Evolutionary conservation across 2,113 vertebrate species (phyloP).

Genomic region (Zosterops pallidus): DNA sequence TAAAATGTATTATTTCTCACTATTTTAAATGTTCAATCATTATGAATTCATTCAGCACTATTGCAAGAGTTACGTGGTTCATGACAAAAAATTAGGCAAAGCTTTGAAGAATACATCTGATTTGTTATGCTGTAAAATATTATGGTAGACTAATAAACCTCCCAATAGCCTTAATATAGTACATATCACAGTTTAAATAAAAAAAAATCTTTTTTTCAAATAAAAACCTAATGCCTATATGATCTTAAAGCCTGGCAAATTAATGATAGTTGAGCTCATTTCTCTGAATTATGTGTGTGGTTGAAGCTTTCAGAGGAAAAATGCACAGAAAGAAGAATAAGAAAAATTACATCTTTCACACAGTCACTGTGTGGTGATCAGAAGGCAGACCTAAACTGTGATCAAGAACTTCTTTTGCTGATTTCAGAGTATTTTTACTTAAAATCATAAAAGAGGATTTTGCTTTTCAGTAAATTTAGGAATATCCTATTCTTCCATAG

Average conservation of each 20-base stretch:
- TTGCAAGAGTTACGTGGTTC: neutral
- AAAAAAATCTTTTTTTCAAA: neutral
- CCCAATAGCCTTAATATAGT: neutral
- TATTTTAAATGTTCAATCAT: neutral
- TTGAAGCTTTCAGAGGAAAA: neutral
- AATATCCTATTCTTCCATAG: neutral
- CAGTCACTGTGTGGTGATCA: neutral
- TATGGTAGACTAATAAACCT: neutral
- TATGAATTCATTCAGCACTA: conserved; percentile 8
- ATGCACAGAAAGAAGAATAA: neutral
- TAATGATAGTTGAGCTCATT: neutral
- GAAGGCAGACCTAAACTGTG: neutral
- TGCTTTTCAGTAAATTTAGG: neutral
- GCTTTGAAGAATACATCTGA: neutral
- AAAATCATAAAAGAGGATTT: neutral
- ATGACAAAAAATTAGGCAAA: conserved; percentile 1
- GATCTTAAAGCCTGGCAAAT: neutral
- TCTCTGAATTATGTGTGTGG: neutral
- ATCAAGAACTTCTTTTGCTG: neutral
- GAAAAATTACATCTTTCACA: neutral
- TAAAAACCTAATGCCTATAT: neutral
- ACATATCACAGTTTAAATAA: neutral
- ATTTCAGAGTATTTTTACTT: neutral
- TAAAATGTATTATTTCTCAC: neutral
- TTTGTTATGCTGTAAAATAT: neutral